Evolutionary conservation across 1,140 invertebrate genomes (phyloP).

Genomic region (Geopemphigus sp.): DNA sequence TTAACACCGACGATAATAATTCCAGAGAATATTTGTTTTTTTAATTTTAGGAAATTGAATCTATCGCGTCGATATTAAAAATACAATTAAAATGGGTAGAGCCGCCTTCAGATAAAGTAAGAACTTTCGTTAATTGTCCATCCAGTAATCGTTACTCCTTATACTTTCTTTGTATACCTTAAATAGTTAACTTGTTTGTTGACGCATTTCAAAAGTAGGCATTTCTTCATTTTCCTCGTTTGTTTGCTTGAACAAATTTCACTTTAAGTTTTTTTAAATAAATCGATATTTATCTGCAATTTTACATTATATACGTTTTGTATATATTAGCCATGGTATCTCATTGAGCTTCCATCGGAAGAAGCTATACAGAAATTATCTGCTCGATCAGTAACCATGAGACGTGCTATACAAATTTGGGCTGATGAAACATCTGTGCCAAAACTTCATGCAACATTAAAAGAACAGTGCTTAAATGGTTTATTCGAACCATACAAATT

Average conservation of each 20-base stretch:
- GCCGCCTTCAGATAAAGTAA: conserved; percentile 49
- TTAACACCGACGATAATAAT: neutral
- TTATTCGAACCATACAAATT: conserved; percentile 30
- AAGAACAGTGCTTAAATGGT: conserved; percentile 52
- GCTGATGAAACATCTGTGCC: conserved; percentile 61
- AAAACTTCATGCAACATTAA: conserved; percentile 66
- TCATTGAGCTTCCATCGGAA: conserved; percentile 69
- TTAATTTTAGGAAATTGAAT: conserved; percentile 55
- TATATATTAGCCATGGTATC: conserved; percentile 69
- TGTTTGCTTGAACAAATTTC: too few relatives aligned
- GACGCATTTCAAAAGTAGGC: too few relatives aligned
- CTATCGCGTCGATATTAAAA: conserved; percentile 54
- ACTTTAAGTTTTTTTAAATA: too few relatives aligned
- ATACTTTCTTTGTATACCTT: too few relatives aligned
- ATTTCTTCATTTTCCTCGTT: neutral
- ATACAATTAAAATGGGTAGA: conserved; percentile 50
- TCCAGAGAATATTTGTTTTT: neutral
- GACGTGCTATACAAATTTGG: conserved; percentile 78
- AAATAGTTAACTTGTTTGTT: too few relatives aligned
- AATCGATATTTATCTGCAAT: too few relatives aligned
- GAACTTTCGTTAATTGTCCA: neutral
- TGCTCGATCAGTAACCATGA: conserved; percentile 72
- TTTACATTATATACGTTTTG: neutral
- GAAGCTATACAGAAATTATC: conserved; percentile 65
- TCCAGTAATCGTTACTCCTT: too few relatives aligned